Base-by-base conservation (phyloP, 2,797 vertebrate genomes). In the Brachyalestes nurse region DNA sequence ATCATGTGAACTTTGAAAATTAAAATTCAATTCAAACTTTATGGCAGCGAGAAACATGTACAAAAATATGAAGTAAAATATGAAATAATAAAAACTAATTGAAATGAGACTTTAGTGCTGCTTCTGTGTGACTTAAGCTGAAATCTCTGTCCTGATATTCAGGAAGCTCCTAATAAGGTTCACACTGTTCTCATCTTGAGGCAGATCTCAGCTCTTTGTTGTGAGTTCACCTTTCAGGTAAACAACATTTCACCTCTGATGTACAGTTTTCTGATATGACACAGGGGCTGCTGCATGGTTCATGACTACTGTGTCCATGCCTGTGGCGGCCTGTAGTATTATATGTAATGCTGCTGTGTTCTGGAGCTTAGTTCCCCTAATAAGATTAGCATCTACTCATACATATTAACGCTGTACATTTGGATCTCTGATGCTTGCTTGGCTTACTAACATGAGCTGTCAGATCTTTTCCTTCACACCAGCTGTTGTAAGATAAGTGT, bases 221-320 rank as follows among this genome's bases (percentile, higher is more conserved):
- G 66, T 47, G 47, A 64, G 23, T 61, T 28, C 58, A 69, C 49
- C 70, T 34, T 72, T 72, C 49, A 72, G 55, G 70, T 28, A 38
- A 72, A 55, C 25, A 55, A 55, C 49, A 53, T 17, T 71, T 53
- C 10, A 16, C 25, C 55, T 55, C 38, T 55, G 49, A 55, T 55
- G 38, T 53, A 55, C 64, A 55, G 38, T 71, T 72, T 23, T 62
- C 6, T 40, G 34, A 49, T 13, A 25, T 45, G 14, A 25, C 42
- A 6, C 66, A 70, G 66, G 19, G 23, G 42, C 25, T 53, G 21
- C 14, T 72, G 51, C n/a, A 5, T 38, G 49, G 14, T 17, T 70
- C 19, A 12, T 51, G 45, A 53, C 49, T 72, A 19, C 10, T 6
- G 70, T 34, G 49, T 34, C 25, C 12, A 6, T 51, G 49, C 49